Conservation (phyloP, 2,888 invertebrate genomes). For the Callyntrura guangdongensis region DNA sequence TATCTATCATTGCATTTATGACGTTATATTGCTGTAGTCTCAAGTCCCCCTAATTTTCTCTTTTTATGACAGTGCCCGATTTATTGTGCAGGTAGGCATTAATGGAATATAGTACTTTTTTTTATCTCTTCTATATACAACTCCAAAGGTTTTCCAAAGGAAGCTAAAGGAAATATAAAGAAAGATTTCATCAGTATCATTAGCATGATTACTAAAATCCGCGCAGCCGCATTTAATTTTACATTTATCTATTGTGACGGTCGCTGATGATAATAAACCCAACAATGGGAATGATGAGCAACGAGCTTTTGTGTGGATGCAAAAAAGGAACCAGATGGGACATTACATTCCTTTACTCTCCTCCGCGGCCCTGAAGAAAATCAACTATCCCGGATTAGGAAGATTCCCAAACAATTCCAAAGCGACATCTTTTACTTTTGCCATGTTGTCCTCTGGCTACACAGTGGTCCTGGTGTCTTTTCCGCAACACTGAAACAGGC, state of each 20-base stretch:
- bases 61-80: constrained; percentile 6
- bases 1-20: constrained; percentile 33
- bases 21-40: background rate
- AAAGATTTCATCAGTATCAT: constrained; percentile 27
- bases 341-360: background rate
- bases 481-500: constrained; percentile 61
- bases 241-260: constrained; percentile 53
- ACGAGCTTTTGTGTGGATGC: background rate
- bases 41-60: constrained; percentile 17
- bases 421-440: background rate
- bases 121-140: background rate
- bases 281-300: constrained; percentile 15
- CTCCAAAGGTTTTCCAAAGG: background rate
- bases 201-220: constrained; percentile 34
- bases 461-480: constrained; percentile 22
- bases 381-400: constrained; percentile 39
- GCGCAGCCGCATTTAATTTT: constrained; percentile 50
- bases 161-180: constrained; percentile 16
- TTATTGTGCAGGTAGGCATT: background rate
- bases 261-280: background rate
- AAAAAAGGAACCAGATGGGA: constrained; percentile 36
- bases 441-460: background rate
- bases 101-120: background rate
- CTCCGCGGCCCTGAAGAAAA: constrained; percentile 4
- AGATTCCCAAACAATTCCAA: background rate